A percentile compares a stretch with the other conserved stretches of the same genome.
These are phyloP conservation scores for Bellardia bayeri DNA, from an alignment of 2,888 invertebrate species.

Conservation along the genomic window DNA sequence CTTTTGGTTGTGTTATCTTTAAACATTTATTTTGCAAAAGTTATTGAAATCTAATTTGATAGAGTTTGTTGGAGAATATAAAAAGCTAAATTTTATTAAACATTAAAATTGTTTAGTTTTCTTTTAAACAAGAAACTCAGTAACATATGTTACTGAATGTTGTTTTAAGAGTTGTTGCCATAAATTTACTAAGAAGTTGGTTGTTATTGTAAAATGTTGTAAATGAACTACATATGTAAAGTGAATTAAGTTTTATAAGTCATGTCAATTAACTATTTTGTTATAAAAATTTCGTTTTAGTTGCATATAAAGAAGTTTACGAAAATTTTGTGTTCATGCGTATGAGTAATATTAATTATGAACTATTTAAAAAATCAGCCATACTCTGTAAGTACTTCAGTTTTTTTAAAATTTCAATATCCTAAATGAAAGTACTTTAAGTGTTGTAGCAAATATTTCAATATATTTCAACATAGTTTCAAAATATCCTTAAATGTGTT, in stretches of 20 bases:
- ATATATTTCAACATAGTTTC: too few species aligned
- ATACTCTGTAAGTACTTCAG: neutral
- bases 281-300: neutral
- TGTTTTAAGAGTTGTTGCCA: too few species aligned
- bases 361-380: neutral
- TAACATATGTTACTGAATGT: neutral
- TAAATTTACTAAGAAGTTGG: too few species aligned
- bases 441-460: too few species aligned
- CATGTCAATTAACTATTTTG: too few species aligned
- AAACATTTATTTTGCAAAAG: constrained; percentile 41
- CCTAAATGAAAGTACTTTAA: too few species aligned
- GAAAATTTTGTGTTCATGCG: neutral
- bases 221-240: too few species aligned
- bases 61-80: neutral
- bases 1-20: constrained; percentile 32
- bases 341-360: constrained; percentile 31
- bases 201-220: too few species aligned
- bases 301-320: neutral
- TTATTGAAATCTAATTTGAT: constrained; percentile 62
- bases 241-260: too few species aligned
- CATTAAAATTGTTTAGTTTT: neutral
- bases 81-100: neutral
- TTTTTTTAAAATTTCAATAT: neutral
- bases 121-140: neutral
- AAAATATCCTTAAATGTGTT: too few species aligned